phyloP scores from a whole-genome alignment of 2,888 invertebrate species.

The Ceraclea dissimilis region DNA sequence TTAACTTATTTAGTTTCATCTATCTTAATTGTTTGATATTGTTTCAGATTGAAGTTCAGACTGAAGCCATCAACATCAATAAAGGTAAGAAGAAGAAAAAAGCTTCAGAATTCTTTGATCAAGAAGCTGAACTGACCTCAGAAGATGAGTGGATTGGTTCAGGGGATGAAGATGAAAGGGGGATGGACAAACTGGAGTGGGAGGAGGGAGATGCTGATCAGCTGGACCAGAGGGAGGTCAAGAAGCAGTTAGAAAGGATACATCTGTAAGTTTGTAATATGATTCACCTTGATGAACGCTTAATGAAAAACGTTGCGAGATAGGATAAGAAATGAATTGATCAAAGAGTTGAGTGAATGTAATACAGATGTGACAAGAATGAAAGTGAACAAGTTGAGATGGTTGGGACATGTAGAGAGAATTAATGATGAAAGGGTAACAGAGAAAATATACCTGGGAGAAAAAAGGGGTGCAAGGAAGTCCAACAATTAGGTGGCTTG shows the following conservation, averaged over 20 bases:
- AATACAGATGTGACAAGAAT: too few species aligned
- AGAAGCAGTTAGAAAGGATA: slow-evolving; percentile 72
- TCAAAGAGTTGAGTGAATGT: too few species aligned
- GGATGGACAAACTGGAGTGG: slow-evolving; percentile 69
- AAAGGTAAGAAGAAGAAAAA: slow-evolving; percentile 40
- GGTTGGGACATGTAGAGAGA: too few species aligned
- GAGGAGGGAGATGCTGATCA: slow-evolving; percentile 82
- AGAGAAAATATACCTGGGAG: too few species aligned
- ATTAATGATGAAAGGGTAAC: too few species aligned
- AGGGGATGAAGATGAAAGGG: slow-evolving; percentile 79
- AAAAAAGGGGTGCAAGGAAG: too few species aligned
- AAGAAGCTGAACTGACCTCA: slow-evolving; percentile 80
- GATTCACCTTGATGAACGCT: neutral
- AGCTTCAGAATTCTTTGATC: slow-evolving; percentile 70
- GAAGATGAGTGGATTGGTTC: slow-evolving; percentile 81
- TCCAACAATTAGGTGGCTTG: too few species aligned
- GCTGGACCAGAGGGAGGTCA: slow-evolving; percentile 70
- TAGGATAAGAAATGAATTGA: too few species aligned
- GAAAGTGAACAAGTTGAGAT: too few species aligned
- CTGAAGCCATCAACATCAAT: slow-evolving; percentile 1
- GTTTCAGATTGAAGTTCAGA: slow-evolving; percentile 16
- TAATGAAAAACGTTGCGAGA: too few species aligned
- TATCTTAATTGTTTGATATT: too few species aligned
- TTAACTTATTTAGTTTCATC: too few species aligned
- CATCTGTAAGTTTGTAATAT: slow-evolving; percentile 61